Conservation (phyloP, 23 tunicate species). For the Botrylloides violaceus region DNA sequence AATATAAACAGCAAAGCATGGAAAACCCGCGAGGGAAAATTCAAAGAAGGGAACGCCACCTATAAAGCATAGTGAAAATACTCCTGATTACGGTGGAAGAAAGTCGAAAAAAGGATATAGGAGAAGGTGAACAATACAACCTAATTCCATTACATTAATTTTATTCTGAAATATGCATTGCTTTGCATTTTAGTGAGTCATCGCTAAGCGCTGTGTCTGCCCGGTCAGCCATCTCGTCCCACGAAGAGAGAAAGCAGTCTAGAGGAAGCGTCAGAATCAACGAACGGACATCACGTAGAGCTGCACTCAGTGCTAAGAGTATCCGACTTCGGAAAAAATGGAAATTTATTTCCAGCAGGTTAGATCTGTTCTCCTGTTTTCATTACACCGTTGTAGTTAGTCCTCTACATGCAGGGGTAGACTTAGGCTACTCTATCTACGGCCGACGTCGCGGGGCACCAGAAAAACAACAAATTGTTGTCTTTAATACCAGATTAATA, state of each 20-base stretch:
- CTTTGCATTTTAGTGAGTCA: conserved; percentile 2
- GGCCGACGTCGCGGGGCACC: no score
- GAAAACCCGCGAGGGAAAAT: neutral
- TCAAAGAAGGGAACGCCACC: neutral
- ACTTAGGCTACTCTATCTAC: no score
- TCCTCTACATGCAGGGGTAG: no score
- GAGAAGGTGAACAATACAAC: neutral
- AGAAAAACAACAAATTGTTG: no score
- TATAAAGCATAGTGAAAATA: neutral
- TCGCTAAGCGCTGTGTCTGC: conserved; percentile 16
- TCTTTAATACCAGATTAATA: no score
- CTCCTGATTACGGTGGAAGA: neutral
- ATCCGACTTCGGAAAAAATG: conserved; percentile 1
- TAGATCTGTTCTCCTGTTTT: no score
- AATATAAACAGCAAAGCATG: neutral
- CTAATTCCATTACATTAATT: no score
- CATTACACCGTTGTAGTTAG: no score
- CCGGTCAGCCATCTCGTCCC: neutral
- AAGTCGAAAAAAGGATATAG: neutral
- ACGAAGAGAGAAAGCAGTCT: neutral
- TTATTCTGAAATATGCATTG: no score
- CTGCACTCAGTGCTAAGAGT: conserved; percentile 16
- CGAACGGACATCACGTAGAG: neutral
- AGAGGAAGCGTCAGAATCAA: conserved; percentile 3
- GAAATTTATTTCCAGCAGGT: no score